A percentile compares a stretch with the other conserved stretches of the same genome.
Evolutionary conservation across 2,888 invertebrate genomes (phyloP).

Genomic region (Ormyrus labotus): DNA sequence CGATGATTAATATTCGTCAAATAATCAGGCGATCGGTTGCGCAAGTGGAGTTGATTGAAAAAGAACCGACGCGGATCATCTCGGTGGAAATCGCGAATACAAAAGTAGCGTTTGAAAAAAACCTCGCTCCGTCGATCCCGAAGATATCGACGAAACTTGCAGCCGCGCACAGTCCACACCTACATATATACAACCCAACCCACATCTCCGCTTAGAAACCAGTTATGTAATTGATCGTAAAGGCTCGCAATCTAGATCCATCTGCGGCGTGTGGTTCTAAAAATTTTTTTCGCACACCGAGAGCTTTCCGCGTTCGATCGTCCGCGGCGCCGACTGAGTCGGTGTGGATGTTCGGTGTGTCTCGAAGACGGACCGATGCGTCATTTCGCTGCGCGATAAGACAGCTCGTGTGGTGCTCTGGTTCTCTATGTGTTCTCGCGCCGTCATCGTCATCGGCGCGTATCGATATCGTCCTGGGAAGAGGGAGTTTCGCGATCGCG

Average conservation of each 20-base stretch:
- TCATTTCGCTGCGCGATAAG: slow-evolving; percentile 32
- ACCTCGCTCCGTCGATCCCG: slow-evolving; percentile 2
- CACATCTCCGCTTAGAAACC: no score
- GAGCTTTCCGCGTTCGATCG: background rate
- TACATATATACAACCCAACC: no score
- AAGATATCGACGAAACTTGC: background rate
- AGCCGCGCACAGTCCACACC: no score
- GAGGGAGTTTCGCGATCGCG: no score
- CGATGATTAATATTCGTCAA: slow-evolving; percentile 19
- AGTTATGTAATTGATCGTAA: no score
- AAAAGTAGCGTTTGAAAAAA: slow-evolving; percentile 15
- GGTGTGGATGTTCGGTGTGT: background rate
- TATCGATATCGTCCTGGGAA: background rate
- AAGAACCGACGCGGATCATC: slow-evolving; percentile 1
- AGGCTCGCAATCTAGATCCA: no score
- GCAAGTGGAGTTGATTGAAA: slow-evolving; percentile 25
- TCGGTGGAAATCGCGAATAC: slow-evolving; percentile 2
- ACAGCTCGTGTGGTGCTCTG: background rate
- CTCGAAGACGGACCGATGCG: slow-evolving; percentile 6
- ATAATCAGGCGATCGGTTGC: slow-evolving; percentile 21
- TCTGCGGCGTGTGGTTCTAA: background rate
- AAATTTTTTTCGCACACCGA: background rate
- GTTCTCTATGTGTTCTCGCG: slow-evolving; percentile 34
- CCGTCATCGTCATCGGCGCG: slow-evolving; percentile 23
- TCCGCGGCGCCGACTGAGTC: background rate